Conservation (phyloP, 2,113 vertebrate species). For the Rhineura floridana region DNA sequence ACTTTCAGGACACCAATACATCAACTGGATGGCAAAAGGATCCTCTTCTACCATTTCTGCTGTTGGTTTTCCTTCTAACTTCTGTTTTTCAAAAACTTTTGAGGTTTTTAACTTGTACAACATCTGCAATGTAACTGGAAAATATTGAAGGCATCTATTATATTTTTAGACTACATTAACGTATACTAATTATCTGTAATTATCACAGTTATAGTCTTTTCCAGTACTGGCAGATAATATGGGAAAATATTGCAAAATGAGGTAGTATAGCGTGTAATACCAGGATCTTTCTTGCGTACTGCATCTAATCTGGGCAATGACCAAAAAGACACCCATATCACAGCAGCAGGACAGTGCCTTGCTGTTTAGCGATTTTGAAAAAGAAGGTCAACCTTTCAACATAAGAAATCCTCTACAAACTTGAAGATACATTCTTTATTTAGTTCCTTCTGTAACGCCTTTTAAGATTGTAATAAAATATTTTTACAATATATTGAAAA, state of each 20-base stretch:
- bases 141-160: slow-evolving; percentile 60
- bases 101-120: slow-evolving; percentile 97
- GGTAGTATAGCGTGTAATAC: neutral
- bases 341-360: neutral
- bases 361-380: neutral
- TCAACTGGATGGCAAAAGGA: slow-evolving; percentile 95
- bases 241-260: slow-evolving; percentile 6
- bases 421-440: no score
- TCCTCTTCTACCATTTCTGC: slow-evolving; percentile 93
- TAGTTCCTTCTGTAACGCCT: no score
- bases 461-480: no score
- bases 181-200: neutral
- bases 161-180: slow-evolving; percentile 36
- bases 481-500: neutral
- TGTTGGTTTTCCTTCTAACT: slow-evolving; percentile 82
- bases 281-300: neutral
- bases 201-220: neutral
- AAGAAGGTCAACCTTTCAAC: neutral
- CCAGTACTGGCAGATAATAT: neutral
- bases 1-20: slow-evolving; percentile 96
- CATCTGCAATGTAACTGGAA: slow-evolving; percentile 96
- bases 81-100: slow-evolving; percentile 96
- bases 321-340: neutral
- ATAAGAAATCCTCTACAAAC: neutral
- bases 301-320: neutral